Conservation (phyloP, 1,140 invertebrate genomes). For the Ostrea denselamellosa region DNA sequence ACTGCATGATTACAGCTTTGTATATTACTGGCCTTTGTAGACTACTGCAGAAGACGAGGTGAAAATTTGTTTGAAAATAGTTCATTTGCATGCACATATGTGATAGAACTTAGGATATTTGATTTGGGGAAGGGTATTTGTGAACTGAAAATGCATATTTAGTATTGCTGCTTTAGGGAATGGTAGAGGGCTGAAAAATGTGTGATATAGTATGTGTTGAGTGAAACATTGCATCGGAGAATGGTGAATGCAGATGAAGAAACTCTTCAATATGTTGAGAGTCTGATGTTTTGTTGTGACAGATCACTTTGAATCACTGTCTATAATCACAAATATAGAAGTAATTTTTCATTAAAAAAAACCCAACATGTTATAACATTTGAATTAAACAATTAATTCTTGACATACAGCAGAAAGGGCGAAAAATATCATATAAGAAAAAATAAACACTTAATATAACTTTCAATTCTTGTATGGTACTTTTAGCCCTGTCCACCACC, state of each 20-base stretch:
- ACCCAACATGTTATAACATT: no score
- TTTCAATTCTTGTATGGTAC: no score
- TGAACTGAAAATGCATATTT: not conserved
- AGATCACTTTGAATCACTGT: not conserved
- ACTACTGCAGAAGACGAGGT: not conserved
- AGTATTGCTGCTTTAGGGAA: not conserved
- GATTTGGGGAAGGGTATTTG: not conserved
- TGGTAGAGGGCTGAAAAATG: not conserved
- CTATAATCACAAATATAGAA: not conserved
- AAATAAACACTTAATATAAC: no score
- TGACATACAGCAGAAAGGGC: no score
- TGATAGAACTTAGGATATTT: not conserved
- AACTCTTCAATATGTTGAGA: not conserved
- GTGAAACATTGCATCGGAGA: not conserved
- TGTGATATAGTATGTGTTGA: not conserved
- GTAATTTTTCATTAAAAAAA: not conserved
- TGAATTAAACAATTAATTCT: no score
- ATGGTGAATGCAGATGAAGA: not conserved
- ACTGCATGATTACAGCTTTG: not conserved
- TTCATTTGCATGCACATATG: not conserved
- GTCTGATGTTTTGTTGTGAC: not conserved
- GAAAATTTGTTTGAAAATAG: not conserved
- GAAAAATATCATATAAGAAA: no score
- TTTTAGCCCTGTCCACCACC: no score
- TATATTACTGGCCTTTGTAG: conserved; percentile 5